phyloP scores from a whole-genome alignment of 2,888 invertebrate species.

The Thecophora atra region DNA sequence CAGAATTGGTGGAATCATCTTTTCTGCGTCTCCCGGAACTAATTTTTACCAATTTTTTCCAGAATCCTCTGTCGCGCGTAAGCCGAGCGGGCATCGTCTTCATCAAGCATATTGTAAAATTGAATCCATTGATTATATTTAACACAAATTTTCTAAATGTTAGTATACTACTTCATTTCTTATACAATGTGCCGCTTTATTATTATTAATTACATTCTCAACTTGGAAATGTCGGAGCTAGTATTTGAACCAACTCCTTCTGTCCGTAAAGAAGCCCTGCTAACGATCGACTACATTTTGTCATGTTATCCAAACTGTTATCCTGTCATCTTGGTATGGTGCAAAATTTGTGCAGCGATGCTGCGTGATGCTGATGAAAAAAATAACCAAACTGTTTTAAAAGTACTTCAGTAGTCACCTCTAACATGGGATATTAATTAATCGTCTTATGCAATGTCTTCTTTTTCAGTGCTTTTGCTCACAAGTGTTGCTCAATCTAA shows the following conservation, averaged over 20 bases:
- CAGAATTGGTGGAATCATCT: constrained; percentile 51
- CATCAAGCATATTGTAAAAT: constrained; percentile 55
- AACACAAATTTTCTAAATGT: constrained; percentile 61
- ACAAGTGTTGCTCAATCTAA: constrained; percentile 58
- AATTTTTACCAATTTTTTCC: constrained; percentile 55
- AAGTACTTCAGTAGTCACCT: constrained; percentile 37
- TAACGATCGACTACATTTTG: constrained; percentile 57
- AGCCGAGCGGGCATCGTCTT: constrained; percentile 59
- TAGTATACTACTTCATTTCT: constrained; percentile 15
- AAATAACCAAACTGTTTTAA: constrained; percentile 57
- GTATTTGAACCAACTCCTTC: constrained; percentile 55
- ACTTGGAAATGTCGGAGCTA: constrained; percentile 53
- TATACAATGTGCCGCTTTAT: background rate
- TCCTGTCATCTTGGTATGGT: constrained; percentile 62
- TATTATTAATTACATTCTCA: background rate
- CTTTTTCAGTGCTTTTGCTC: constrained; percentile 58
- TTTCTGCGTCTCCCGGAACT: constrained; percentile 57
- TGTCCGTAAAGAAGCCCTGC: constrained; percentile 59
- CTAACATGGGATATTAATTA: background rate
- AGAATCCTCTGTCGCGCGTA: constrained; percentile 53
- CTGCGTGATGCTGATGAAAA: constrained; percentile 58
- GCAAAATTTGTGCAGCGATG: constrained; percentile 60
- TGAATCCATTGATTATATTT: constrained; percentile 61
- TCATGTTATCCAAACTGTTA: constrained; percentile 59
- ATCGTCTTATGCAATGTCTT: no score